Evolutionary conservation across 2,797 vertebrate species (phyloP).

Genomic region (Sebastes kiyomatsui): DNA sequence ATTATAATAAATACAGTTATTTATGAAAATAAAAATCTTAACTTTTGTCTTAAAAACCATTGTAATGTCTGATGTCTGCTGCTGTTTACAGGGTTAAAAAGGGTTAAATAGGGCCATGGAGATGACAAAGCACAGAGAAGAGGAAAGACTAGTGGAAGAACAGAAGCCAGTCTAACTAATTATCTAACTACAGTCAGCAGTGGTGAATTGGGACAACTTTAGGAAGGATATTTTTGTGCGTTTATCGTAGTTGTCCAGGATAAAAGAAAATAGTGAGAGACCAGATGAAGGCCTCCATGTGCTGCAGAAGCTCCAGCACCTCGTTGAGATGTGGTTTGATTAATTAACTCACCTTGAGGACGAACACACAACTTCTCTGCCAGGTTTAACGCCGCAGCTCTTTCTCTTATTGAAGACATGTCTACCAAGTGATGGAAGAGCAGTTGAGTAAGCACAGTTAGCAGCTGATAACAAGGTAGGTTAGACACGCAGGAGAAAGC

Average conservation of each 20-base stretch:
- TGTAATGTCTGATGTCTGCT: too few relatives aligned
- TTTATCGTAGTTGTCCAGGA: background rate
- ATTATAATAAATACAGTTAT: too few relatives aligned
- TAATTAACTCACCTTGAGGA: constrained; percentile 56
- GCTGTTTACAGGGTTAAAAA: too few relatives aligned
- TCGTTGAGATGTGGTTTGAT: background rate
- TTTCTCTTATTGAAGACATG: constrained; percentile 78
- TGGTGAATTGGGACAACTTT: background rate
- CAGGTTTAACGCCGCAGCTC: constrained; percentile 75
- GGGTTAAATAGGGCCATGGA: too few relatives aligned
- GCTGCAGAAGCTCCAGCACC: background rate
- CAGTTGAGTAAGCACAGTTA: background rate
- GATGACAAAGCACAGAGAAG: background rate
- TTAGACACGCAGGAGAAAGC: background rate
- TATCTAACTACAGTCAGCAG: background rate
- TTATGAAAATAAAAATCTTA: too few relatives aligned
- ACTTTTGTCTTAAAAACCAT: too few relatives aligned
- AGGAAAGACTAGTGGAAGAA: background rate
- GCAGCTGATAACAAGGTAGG: too few relatives aligned
- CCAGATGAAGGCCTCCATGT: background rate
- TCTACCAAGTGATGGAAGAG: too few relatives aligned
- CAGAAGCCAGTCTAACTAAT: background rate
- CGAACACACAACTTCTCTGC: constrained; percentile 70
- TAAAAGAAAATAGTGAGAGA: background rate
- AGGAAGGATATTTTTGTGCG: background rate